Evolutionary conservation across 2,797 vertebrate species (phyloP).

Genomic region (Pangasius sanitwongsei): DNA sequence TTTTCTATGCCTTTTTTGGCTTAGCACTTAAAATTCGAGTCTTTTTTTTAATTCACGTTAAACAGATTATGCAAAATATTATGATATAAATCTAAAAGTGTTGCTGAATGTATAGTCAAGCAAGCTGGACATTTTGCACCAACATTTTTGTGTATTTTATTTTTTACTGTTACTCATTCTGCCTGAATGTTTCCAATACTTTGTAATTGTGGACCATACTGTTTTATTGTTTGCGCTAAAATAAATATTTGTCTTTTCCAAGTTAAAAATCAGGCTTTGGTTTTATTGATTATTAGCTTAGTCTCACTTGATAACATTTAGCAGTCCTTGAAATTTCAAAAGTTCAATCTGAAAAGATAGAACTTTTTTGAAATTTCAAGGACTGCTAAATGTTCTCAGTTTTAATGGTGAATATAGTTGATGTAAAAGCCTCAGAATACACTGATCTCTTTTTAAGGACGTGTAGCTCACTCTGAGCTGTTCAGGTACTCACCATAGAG

Average conservation of each 20-base stretch:
- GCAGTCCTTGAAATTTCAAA: background rate
- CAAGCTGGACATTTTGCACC: slow-evolving; percentile 15
- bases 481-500: background rate
- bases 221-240: slow-evolving; percentile 24
- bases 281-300: background rate
- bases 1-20: background rate
- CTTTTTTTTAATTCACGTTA: slow-evolving; percentile 3
- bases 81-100: slow-evolving; percentile 9
- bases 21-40: slow-evolving; percentile 32
- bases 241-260: slow-evolving; percentile 41
- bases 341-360: too few species aligned
- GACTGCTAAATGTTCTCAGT: too few species aligned
- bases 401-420: background rate
- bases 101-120: slow-evolving; percentile 40
- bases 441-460: background rate
- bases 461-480: background rate
- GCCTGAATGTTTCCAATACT: background rate
- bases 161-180: background rate
- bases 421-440: background rate
- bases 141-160: slow-evolving; percentile 9
- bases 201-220: slow-evolving; percentile 18
- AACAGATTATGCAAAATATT: slow-evolving; percentile 9
- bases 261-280: background rate
- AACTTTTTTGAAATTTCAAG: too few species aligned
- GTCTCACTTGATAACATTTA: background rate